Base-by-base conservation (phyloP, 2,113 vertebrate genomes). In the Oryzias celebensis region DNA sequence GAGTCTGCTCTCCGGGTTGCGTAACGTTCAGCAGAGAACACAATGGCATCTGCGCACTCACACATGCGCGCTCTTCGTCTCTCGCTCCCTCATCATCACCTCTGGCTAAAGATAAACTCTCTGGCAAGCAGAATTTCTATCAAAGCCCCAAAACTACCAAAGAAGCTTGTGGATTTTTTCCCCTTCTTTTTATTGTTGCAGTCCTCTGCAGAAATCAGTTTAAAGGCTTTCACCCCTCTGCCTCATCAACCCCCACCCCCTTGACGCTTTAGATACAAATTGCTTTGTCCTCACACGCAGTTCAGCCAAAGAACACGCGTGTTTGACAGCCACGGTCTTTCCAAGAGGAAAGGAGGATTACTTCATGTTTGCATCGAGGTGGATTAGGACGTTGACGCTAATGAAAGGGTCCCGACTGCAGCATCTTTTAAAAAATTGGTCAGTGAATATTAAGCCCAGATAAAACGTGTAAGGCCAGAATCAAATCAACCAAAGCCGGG, bases 381-480 rank as follows among this genome's bases (percentile, higher is more conserved):
- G 85, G 87, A 91, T 89, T 91, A 90, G 75, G 86, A 80, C 65
- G 71, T 75, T 75, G 80, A 79, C 61, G 58, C 73, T 82, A 77
- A 83, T 86, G 78, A 85, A 81, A 85, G 47, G 80, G 82, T 80
- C 70, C 52, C 45, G 57, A 66, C 60, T 20, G 65, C 36, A 46
- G 75, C 73, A 23, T 72, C 75, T 81, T 66, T 74, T 67, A 65
- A 71, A 42, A 26, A 42, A 79, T 78, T 83, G 90, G 87, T 91
- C 83, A 83, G 80, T 59, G 59, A 56, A 64, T 66, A 72, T 73
- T 91, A 92, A 92, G 76, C 87, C 68, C 52, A 65, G 73, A 83
- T 91, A 90, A 92, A 84, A 68, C 75, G 43, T 49, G 51, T 65
- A 81, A 88, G 79, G 84, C 77, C 71, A 56, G 84, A 86, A 89